Evolutionary conservation across 2,797 vertebrate genomes (phyloP), one percentile per base, ranked within the genome.

Genomic region (Hyperoplus lanceolatus): DNA sequence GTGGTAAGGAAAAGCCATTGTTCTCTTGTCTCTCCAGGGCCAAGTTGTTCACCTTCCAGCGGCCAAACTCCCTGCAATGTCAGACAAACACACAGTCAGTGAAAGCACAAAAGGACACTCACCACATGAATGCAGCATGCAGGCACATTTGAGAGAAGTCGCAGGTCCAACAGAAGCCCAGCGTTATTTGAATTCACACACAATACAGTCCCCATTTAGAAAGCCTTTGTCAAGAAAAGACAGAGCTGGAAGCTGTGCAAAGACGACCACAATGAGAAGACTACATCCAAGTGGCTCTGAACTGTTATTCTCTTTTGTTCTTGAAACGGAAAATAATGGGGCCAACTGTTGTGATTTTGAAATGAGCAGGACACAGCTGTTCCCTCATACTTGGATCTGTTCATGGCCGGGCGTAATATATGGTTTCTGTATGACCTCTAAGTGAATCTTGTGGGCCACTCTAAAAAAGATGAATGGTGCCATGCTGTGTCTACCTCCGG

Each of bases 41-140:
- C 87, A 99, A 93, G 78, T 97, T 99, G 95, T 97, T 99, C 94
- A 99, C 98, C 94, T 98, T 99, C 98, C 98, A 99, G 90, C 98
- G 98, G 88, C 98, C 98, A 92, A 99, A 99, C 94, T 99, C 98
- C 91, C 98, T 99, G 96, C 92, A 95, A 97, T 81, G 84, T 89
- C 87, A 94, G 63, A 92, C 65, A 92, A 82, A 89, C 71, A 82
- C 81, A 85, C n/a, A 51, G 58, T 78, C 46, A 63, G 21, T 14
- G 57, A 66, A 38, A 80, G 67, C 49, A 81, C 29, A 29, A 29
- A 70, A 79, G 59, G 78, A 70, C 39, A 68, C 36, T 70, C 51
- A 75, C 41, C 54, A 61, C 55, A 75, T 59, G n/a, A 78, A 80
- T 46, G 54, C 68, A 12, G 45, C 56, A 85, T 76, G 62, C 16